Evolutionary conservation across 2,888 invertebrate genomes (phyloP), one percentile per base, ranked within the genome.

Genomic region (Pollenia amentaria): DNA sequence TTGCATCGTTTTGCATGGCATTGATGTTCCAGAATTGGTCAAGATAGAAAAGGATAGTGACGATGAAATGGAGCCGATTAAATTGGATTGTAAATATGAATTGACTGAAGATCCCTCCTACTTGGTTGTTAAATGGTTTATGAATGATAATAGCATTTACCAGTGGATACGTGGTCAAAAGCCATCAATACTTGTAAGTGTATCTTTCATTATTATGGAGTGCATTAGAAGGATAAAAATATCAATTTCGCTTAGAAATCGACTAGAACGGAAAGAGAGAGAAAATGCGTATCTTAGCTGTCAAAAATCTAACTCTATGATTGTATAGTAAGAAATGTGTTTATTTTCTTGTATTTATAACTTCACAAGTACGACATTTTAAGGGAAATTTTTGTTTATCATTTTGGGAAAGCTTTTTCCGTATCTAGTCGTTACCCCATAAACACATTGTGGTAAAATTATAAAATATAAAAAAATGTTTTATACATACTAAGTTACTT

Each of bases 121-220:
- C 0, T 93, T 97, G 21, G 96, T 96, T 3, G 95, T 97, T 10
- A 96, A 97, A 92, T 97, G 97, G 97, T 96, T 95, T 91, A 94
- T 95, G 90, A 95, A 95, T 92, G 95, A 95, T 90, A 94, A 95
- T 69, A 95, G 95, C 0, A 95, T 97, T n/a, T 97, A 97, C 92
- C 97, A 97, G 92, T 97, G 97, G 97, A 97, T 97, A 85, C 96
- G 96, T 1, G 95, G 96, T 3, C 94, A 95, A 88, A 94, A 94
- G 88, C 96, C 96, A 0, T 95, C 95, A 90, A 96, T 95, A 16
- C 85, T 89, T 14, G 89, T 89, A 89, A 89, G 88, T 83, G 76
- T 38, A 10, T 53, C 14, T 3, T 40, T n/a, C 6, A 29, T 10
- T 18, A 57, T 57, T 10, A 10, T 57, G 3, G 10, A 57, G 12